A percentile compares a stretch with the other conserved stretches of the same genome.
Conservation (phyloP, 2,113 vertebrate species). For the Cyphomyrus discorhynchus region DNA sequence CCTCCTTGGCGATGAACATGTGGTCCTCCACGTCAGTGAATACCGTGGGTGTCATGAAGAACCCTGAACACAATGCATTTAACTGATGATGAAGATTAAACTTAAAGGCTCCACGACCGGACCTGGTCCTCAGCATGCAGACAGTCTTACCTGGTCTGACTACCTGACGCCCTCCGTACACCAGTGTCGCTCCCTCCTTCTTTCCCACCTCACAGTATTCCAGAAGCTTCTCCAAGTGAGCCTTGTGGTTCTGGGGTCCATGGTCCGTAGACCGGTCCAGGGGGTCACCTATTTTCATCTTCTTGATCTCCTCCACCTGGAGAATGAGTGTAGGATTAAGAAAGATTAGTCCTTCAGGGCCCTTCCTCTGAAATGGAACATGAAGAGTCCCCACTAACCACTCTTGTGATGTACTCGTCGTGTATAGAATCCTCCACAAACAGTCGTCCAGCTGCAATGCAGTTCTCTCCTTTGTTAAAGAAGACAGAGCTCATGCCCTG, state of each 20-base stretch:
- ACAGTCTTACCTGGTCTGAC: conserved; percentile 59
- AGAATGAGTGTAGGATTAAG: background rate
- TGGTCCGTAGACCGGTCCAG: conserved; percentile 74
- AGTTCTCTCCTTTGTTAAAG: conserved; percentile 81
- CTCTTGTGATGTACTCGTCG: conserved; percentile 65
- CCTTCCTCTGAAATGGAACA: background rate
- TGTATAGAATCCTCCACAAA: conserved; percentile 75
- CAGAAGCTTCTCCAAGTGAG: conserved; percentile 72
- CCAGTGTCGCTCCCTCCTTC: conserved; percentile 71
- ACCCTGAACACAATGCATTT: conserved; percentile 50
- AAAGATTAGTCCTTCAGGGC: background rate
- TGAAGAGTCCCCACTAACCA: conserved; percentile 57
- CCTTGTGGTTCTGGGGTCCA: conserved; percentile 72
- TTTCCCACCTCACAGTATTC: conserved; percentile 70
- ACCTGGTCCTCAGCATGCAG: background rate
- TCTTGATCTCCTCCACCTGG: conserved; percentile 75
- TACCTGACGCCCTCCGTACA: conserved; percentile 65
- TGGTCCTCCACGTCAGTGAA: conserved; percentile 73
- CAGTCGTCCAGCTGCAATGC: conserved; percentile 72
- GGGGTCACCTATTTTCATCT: conserved; percentile 78
- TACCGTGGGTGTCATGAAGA: conserved; percentile 75
- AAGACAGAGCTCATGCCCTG: conserved; percentile 75
- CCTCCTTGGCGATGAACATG: conserved; percentile 69
- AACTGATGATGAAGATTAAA: background rate
- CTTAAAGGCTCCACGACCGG: background rate